A percentile compares a stretch with the other conserved stretches of the same genome.
These are phyloP conservation scores for Trididemnum nubilum DNA, from an alignment of 23 tunicate species.

Conservation along the genomic window DNA sequence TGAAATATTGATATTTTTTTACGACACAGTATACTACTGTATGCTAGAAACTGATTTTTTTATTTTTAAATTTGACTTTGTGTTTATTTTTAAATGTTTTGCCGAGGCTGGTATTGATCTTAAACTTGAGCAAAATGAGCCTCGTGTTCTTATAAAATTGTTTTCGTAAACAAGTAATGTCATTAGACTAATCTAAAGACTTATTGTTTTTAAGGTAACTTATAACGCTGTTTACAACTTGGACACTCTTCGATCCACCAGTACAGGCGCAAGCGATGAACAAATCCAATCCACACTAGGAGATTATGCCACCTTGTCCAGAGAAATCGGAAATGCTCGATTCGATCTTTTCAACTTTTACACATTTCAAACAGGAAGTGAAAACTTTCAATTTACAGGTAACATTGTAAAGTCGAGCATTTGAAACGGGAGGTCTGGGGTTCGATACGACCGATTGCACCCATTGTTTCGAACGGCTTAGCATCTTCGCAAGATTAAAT, in stretches of 20 bases:
- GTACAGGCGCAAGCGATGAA: conserved; percentile 9
- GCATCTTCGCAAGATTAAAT: no score
- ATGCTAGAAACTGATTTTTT: no score
- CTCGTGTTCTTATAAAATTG: no score
- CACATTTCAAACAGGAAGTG: background rate
- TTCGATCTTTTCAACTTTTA: background rate
- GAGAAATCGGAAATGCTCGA: background rate
- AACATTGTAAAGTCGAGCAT: background rate
- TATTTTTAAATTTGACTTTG: background rate
- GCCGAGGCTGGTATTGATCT: background rate
- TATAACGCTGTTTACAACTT: conserved; percentile 14
- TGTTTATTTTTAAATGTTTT: background rate
- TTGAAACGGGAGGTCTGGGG: no score
- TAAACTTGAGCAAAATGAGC: background rate
- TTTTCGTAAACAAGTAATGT: background rate
- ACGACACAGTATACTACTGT: no score
- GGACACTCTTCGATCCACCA: background rate
- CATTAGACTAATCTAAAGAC: background rate
- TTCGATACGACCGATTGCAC: no score
- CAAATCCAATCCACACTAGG: background rate
- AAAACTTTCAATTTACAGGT: conserved; percentile 7
- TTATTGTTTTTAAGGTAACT: conserved; percentile 25
- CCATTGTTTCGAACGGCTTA: no score
- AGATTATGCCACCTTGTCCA: background rate
- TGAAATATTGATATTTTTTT: no score